phyloP scores from a whole-genome alignment of 2,888 invertebrate genomes.

The Aquatica leii region DNA sequence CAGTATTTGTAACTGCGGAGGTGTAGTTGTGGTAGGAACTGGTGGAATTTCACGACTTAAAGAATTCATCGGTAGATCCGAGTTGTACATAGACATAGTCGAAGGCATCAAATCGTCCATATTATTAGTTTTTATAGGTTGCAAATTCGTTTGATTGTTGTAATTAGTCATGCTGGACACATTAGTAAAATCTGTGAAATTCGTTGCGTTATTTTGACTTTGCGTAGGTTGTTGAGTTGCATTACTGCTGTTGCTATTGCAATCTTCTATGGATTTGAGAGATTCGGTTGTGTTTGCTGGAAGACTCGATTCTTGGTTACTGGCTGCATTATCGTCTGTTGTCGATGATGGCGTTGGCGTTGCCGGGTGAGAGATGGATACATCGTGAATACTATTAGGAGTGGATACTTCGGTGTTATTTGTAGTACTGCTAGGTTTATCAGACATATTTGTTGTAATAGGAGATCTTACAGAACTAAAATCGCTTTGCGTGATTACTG shows the following conservation, averaged over 20 bases:
- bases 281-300: slow-evolving; percentile 53
- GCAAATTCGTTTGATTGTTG: slow-evolving; percentile 46
- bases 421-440: slow-evolving; percentile 60
- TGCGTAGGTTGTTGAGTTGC: slow-evolving; percentile 61
- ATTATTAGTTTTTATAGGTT: slow-evolving; percentile 52
- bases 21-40: slow-evolving; percentile 22
- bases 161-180: slow-evolving; percentile 60
- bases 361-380: slow-evolving; percentile 58
- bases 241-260: slow-evolving; percentile 53
- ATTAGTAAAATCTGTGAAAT: slow-evolving; percentile 58
- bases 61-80: slow-evolving; percentile 50
- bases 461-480: slow-evolving; percentile 50
- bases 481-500: slow-evolving; percentile 35
- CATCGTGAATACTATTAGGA: slow-evolving; percentile 48
- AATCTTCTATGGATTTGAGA: slow-evolving; percentile 53
- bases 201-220: slow-evolving; percentile 54
- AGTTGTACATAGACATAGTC: slow-evolving; percentile 43
- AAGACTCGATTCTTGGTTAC: slow-evolving; percentile 58
- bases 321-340: slow-evolving; percentile 57
- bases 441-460: slow-evolving; percentile 55
- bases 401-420: slow-evolving; percentile 49
- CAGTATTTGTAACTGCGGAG: not conserved
- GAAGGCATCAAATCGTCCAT: slow-evolving; percentile 59
- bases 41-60: slow-evolving; percentile 37
- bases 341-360: slow-evolving; percentile 59